Conservation (phyloP, 2,113 vertebrate species). For the Urocolius indicus region DNA sequence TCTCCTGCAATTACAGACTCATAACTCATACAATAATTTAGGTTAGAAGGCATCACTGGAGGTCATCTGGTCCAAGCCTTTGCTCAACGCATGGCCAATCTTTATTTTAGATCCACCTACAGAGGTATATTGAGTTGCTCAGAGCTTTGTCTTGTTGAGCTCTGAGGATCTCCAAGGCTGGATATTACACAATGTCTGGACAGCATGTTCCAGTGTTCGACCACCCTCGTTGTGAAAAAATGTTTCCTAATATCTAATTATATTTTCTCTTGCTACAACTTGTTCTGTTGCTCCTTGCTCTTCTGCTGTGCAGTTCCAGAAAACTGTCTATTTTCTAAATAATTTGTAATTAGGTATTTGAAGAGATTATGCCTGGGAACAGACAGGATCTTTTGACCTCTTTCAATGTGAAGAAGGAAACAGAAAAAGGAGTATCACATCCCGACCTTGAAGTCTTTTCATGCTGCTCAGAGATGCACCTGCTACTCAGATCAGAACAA, state of each 20-base stretch:
- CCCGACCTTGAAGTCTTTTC: background rate
- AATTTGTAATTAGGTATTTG: background rate
- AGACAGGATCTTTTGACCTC: background rate
- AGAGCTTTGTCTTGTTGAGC: background rate
- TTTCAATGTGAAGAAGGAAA: background rate
- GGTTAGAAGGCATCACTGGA: background rate
- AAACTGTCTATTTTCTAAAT: background rate
- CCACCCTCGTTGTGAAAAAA: slow-evolving; percentile 27
- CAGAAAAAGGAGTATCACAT: background rate
- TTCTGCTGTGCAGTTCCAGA: background rate
- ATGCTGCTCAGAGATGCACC: background rate
- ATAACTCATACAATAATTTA: background rate
- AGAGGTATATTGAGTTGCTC: background rate
- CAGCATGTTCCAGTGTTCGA: slow-evolving; percentile 35
- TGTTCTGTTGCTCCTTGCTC: slow-evolving; percentile 16
- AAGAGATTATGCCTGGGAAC: background rate
- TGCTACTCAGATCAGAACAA: background rate
- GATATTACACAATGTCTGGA: background rate
- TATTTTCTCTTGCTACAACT: slow-evolving; percentile 14
- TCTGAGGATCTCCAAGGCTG: background rate
- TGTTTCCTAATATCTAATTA: slow-evolving; percentile 40
- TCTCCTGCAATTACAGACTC: background rate
- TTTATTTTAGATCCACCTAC: background rate
- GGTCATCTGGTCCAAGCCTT: background rate
- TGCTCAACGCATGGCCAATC: background rate